Evolutionary conservation across 2,113 vertebrate genomes (phyloP), one percentile per base, ranked within the genome.

Genomic region (Nymphicus hollandicus): DNA sequence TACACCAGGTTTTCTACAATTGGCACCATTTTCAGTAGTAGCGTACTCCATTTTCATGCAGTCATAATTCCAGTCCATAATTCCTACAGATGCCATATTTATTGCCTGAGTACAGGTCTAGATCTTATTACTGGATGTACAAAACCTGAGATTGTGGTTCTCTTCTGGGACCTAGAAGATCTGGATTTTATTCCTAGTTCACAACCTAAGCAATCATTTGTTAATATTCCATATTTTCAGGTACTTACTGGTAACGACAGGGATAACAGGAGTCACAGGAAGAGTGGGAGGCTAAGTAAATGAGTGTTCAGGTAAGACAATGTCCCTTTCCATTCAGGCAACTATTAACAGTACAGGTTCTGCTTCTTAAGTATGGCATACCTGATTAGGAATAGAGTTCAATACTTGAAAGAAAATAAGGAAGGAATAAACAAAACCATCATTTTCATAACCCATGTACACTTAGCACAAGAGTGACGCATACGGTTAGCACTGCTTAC

Each of bases 401-500:
- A 68, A 25, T 79, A 69, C 78, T 69, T 89, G 25, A 92, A 72
- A 46, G 61, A 91, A 95, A 97, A 76, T 76, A 79, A 86, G 56
- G 35, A 68, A 72, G 66, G 86, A 88, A 82, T 77, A 95, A 65
- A 24, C 29, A 47, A 88, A 93, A 2, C 0, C 70, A 81, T 86
- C 5, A 35, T 84, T 96, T 93, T 92, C 89, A 17, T 72, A 76
- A 63, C 13, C 17, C 7, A 0, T 6, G 31, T 69, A 53, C 60
- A 9, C 55, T 47, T 50, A 44, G 92, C 47, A 66, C 55, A 55
- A 81, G 47, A 84, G 81, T 97, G 95, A 96, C 69, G 86, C 94
- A 95, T 79, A 41, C 0, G 0, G 80, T 64, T 35, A 86, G 56
- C 9, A 1, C 56, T 91, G 94, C 95, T 95, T 91, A 78, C 29